Evolutionary conservation across 2,888 invertebrate genomes (phyloP), one percentile per base, ranked within the genome.

Genomic region (Leptogaster cylindrica): DNA sequence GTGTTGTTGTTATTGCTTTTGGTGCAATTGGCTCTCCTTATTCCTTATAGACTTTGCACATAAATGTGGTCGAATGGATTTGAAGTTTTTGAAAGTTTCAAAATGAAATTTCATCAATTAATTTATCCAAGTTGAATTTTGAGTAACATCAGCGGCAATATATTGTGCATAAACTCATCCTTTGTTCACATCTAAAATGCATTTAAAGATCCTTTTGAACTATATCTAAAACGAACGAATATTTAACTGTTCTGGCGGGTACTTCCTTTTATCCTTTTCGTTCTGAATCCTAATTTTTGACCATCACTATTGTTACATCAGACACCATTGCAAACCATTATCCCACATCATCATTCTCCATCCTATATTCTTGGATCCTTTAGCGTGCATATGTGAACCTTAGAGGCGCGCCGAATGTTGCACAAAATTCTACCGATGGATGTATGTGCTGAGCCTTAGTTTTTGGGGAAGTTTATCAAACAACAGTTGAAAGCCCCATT

Each of bases 401-500:
- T n/a, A n/a, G n/a, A 7, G 20, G 18, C 8, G 58, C 27, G 27
- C 41, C 41, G 14, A 58, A 58, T 39, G 58, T 58, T 58, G 39
- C 39, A 39, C 25, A 58, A 39, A 41, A 39, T 58, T 25, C 12
- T 18, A 41, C n/a, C 39, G 58, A 58, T 58, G 58, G 58, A 39
- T 39, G 39, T 58, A n/a, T n/a, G 58, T 39, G 36, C n/a, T 20
- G 39, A 23, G 14, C 25, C 58, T 58, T 39, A 58, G 58, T 39
- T 58, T 39, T n/a, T n/a, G n/a, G 41, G 44, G 63, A 31, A 63
- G 63, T 63, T 63, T 63, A 63, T 63, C 63, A 63, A 63, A 63
- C 63, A 63, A 63, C 63, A 44, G 63, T 63, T 63, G 63, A 63
- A 63, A 63, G 63, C 44, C 46, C 44, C 20, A 63, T 63, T 63